Base-by-base conservation (phyloP, 2,888 invertebrate species). In the Ecliptopera silaceata region DNA sequence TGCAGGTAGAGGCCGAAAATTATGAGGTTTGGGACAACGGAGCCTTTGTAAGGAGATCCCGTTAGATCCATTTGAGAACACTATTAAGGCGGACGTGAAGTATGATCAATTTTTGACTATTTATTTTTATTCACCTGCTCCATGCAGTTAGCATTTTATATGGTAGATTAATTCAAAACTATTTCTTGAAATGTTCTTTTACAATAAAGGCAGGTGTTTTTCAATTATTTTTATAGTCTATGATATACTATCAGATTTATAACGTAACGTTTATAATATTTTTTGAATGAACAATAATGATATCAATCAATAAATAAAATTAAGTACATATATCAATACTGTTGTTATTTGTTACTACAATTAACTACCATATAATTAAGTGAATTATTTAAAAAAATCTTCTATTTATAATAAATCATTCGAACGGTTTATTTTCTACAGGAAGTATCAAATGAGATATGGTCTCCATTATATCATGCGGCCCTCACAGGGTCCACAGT, bases 1-100 rank as follows among this genome's bases (percentile, higher is more conserved):
- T 70, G 80, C 88, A 88, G 88, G 88, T 88, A 88, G 84, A 74
- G 65, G 69, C 69, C 68, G 70, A 71, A 70, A 70, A 71, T 74
- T 75, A 77, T 77, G 72, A 72, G 73, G 66, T 64, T 66, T 61
- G 73, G 79, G 73, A 75, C 75, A 77, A 72, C 70, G 75, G 73
- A 65, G 71, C 77, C 74, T 84, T 86, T 85, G 81, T 82, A 59
- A 65, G 63, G 69, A 66, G 50, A 71, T 84, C 78, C 88, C 88
- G 89, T 88, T 89, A 88, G 73, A 77, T 74, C 71, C 72, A 72
- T 74, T 78, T 73, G 77, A 77, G 73, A 70, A 64, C 72, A 74
- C 72, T 75, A 79, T 77, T 74, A 72, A 26, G 74, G 63, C 70
- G 72, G 71, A 70, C 68, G 71, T 74, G 75, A 81, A 82, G 81